These are phyloP conservation scores for Isoperla grammatica DNA, from an alignment of 2,888 invertebrate species.

Conservation along the genomic window DNA sequence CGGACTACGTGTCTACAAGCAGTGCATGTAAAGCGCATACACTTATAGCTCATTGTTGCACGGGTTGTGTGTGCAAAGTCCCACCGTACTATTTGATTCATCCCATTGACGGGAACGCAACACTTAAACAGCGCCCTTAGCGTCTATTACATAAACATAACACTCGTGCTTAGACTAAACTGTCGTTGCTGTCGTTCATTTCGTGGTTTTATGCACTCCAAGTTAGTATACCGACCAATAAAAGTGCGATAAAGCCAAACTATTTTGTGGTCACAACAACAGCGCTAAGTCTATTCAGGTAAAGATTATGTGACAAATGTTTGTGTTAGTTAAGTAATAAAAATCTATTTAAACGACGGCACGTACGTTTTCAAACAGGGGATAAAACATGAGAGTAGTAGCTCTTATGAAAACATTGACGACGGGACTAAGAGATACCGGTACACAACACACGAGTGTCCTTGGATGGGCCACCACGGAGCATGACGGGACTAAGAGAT, in stretches of 20 bases:
- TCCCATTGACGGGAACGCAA: too few relatives aligned
- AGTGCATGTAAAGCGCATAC: too few relatives aligned
- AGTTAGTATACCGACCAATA: constrained; percentile 8
- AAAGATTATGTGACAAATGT: constrained; percentile 20
- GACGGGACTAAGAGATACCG: too few relatives aligned
- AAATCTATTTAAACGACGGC: constrained; percentile 21
- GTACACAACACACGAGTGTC: neutral
- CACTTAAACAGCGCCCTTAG: too few relatives aligned
- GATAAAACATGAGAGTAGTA: neutral
- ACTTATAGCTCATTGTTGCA: too few relatives aligned
- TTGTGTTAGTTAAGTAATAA: constrained; percentile 20
- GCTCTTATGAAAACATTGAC: constrained; percentile 1
- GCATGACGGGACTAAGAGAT: too few relatives aligned
- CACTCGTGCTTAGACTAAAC: too few relatives aligned
- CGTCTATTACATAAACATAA: too few relatives aligned
- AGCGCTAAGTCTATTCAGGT: neutral
- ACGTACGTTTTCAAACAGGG: constrained; percentile 13
- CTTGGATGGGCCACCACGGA: neutral
- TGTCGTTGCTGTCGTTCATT: too few relatives aligned
- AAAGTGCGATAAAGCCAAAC: constrained; percentile 16
- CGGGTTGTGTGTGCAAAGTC: too few relatives aligned
- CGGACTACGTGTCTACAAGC: too few relatives aligned
- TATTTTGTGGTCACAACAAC: constrained; percentile 11
- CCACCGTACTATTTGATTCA: too few relatives aligned
- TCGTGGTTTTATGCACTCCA: neutral